Base-by-base conservation (phyloP, 2,797 vertebrate species). In the Gobionotothen gibberifrons region DNA sequence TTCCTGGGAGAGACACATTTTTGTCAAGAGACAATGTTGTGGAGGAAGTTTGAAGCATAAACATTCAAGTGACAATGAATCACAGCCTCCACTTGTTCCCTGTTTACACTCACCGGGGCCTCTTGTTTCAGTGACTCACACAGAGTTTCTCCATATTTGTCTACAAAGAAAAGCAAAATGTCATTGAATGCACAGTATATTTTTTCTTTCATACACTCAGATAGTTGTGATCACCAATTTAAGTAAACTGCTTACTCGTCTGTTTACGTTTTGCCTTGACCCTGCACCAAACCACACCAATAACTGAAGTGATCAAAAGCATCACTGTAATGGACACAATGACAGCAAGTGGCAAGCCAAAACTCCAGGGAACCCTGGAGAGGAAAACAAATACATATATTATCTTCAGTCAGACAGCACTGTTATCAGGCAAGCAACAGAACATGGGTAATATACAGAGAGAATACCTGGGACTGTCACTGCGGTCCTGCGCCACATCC, bases 1-100 rank as follows among this genome's bases (percentile, higher is more conserved):
- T 47, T 94, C 92, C 86, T 95, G 72, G 9, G 64, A 55, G 43
- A 74, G 44, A 79, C 74, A 81, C 49, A 62, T 14, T n/a, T 5
- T 26, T 43, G 22, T 80, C 32, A 77, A 52, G 56, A 75, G 58
- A 74, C 22, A 17, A 13, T 3, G 19, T 22, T 36, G 19, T 10
- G 53, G 69, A 83, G 72, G 83, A 85, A 86, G 80, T 78, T 44
- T 69, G 40, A 39, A 70, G n/a, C 55, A 51, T 32, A 62, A 61
- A 61, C 46, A 44, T 39, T 19, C 46, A 76, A 82, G 61, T 87
- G 90, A 86, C 78, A 6, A 32, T 94, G 91, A 92, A 74, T 94
- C 92, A 93, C 46, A 54, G 58, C 29, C 17, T 64, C 68, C 2
- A 14, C 76, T 62, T 42, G 69, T 79, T 82, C 56, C 68, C 36